These are phyloP conservation scores for Octopus sinensis DNA, from an alignment of 1,140 invertebrate genomes.

Conservation along the genomic window DNA sequence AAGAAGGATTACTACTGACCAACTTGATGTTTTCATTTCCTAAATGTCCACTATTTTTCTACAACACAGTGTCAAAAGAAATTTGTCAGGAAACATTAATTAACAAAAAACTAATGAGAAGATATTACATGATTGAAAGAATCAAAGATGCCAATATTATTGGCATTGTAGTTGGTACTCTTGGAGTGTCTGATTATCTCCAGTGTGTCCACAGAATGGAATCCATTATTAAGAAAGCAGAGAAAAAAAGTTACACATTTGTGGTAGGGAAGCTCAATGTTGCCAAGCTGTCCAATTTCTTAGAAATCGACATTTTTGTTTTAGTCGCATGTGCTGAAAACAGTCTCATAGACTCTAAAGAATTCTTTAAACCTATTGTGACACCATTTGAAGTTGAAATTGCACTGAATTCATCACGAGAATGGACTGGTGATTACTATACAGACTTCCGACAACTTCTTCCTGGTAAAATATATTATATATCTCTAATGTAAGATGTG, in stretches of 20 bases:
- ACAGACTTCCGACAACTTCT: conserved; percentile 76
- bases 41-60: conserved; percentile 55
- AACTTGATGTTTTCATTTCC: conserved; percentile 61
- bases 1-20: conserved; percentile 57
- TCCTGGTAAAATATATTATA: conserved; percentile 58
- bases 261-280: conserved; percentile 89
- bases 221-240: conserved; percentile 68
- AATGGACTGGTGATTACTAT: conserved; percentile 66
- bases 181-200: conserved; percentile 78
- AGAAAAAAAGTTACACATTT: conserved; percentile 86
- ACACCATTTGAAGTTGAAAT: conserved; percentile 91
- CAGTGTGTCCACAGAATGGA: conserved; percentile 75
- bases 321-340: conserved; percentile 87
- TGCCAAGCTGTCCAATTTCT: conserved; percentile 89
- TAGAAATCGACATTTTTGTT: conserved; percentile 87
- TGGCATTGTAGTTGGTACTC: conserved; percentile 83
- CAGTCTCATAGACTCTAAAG: conserved; percentile 73
- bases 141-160: conserved; percentile 82
- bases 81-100: conserved; percentile 43
- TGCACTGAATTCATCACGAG: conserved; percentile 69
- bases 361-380: conserved; percentile 84
- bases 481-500: not conserved
- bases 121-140: conserved; percentile 81
- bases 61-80: conserved; percentile 45
- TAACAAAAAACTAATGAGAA: conserved; percentile 66